Conservation (phyloP, 2,797 vertebrate genomes). For the Scomberomorus guttatus region DNA sequence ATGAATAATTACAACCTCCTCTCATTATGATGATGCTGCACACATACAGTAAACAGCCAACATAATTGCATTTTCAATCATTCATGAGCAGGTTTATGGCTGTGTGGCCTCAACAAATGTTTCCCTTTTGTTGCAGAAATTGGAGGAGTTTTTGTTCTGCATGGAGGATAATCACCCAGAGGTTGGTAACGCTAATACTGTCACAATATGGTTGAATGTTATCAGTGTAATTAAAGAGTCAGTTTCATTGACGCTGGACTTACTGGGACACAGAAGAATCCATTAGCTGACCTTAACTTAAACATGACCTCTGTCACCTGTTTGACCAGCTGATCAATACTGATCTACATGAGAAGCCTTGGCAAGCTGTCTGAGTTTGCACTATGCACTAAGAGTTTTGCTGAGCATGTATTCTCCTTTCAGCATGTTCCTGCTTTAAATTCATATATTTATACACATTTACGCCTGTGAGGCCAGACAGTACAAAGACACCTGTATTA, state of each 20-base stretch:
- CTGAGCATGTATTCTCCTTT: constrained; percentile 45
- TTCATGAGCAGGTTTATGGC: constrained; percentile 77
- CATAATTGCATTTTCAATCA: constrained; percentile 81
- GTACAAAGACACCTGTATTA: neutral
- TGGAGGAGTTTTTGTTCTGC: constrained; percentile 86
- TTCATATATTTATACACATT: constrained; percentile 34
- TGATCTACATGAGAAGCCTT: constrained; percentile 54
- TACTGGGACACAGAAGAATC: constrained; percentile 40
- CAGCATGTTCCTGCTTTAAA: constrained; percentile 34
- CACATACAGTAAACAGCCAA: constrained; percentile 64
- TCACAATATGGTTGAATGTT: constrained; percentile 43
- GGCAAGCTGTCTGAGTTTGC: constrained; percentile 28
- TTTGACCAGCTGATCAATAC: constrained; percentile 62
- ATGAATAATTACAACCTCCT: constrained; percentile 80
- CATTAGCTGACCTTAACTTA: constrained; percentile 66
- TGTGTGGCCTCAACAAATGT: constrained; percentile 72
- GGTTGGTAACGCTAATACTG: constrained; percentile 71
- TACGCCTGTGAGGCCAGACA: constrained; percentile 9
- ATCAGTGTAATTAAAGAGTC: constrained; percentile 53
- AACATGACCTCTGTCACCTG: constrained; percentile 58
- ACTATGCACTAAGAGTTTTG: constrained; percentile 37
- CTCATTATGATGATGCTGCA: constrained; percentile 74
- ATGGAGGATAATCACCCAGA: constrained; percentile 85
- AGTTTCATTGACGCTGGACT: constrained; percentile 25
- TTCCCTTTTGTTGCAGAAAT: constrained; percentile 84